phyloP scores from a whole-genome alignment of 1,140 invertebrate genomes.

The Caenorhabditis tropicalis region DNA sequence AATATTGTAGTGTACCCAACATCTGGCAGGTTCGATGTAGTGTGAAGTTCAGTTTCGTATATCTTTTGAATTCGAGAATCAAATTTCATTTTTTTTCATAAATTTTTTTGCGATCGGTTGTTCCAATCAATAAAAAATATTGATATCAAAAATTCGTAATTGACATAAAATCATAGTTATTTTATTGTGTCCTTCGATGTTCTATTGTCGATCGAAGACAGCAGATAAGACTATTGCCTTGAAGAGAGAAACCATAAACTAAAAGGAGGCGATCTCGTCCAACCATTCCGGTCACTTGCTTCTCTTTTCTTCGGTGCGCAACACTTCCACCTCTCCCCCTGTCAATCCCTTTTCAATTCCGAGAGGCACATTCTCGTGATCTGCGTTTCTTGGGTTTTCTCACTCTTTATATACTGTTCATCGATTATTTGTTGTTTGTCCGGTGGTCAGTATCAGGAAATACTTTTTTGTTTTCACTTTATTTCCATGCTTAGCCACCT shows the following conservation, averaged over 20 bases:
- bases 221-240: constrained; percentile 20
- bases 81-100: too few species aligned
- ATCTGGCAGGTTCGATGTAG: too few species aligned
- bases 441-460: neutral
- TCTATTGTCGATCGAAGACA: neutral
- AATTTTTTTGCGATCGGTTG: too few species aligned
- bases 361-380: neutral
- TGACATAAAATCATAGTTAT: too few species aligned
- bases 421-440: constrained; percentile 26
- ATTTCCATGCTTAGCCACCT: neutral
- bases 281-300: constrained; percentile 11
- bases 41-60: too few species aligned
- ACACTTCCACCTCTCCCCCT: neutral
- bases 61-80: too few species aligned
- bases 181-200: too few species aligned
- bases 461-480: neutral
- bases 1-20: too few species aligned
- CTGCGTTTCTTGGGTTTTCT: neutral
- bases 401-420: neutral
- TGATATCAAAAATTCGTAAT: too few species aligned
- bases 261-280: constrained; percentile 33
- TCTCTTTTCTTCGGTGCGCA: neutral
- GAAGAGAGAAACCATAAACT: constrained; percentile 31
- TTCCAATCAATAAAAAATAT: too few species aligned
- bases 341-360: neutral